These are phyloP conservation scores for Percopsis transmontana DNA, from an alignment of 2,113 vertebrate species.

Conservation along the genomic window DNA sequence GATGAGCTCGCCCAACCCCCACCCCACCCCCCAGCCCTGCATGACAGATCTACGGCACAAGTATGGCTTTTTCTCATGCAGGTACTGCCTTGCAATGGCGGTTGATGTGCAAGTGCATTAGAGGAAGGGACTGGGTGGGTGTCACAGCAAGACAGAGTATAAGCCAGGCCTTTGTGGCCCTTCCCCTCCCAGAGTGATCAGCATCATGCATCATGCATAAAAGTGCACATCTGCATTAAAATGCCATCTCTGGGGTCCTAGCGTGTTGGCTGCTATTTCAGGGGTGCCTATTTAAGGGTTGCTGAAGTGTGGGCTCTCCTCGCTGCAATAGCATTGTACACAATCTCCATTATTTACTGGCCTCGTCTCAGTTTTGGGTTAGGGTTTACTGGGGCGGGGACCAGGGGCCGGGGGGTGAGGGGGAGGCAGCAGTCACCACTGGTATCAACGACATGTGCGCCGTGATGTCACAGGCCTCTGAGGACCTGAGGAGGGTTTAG, in stretches of 20 bases:
- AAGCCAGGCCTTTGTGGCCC: slow-evolving; percentile 30
- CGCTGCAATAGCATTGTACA: slow-evolving; percentile 71
- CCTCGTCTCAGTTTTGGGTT: slow-evolving; percentile 77
- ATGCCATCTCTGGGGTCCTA: slow-evolving; percentile 65
- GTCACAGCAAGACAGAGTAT: slow-evolving; percentile 35
- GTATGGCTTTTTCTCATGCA: slow-evolving; percentile 22
- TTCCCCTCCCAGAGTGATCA: slow-evolving; percentile 44
- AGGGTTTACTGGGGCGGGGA: slow-evolving; percentile 71
- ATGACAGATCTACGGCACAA: slow-evolving; percentile 28
- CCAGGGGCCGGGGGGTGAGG: slow-evolving; percentile 49
- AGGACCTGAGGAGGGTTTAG: not conserved
- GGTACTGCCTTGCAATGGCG: slow-evolving; percentile 32
- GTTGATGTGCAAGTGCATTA: slow-evolving; percentile 41
- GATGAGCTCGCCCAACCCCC: slow-evolving; percentile 8
- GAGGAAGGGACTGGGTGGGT: slow-evolving; percentile 28
- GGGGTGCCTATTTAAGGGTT: slow-evolving; percentile 79
- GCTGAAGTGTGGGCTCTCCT: slow-evolving; percentile 77
- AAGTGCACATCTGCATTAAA: slow-evolving; percentile 77
- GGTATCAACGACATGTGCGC: slow-evolving; percentile 10
- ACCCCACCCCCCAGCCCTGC: not conserved
- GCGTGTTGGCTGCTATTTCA: slow-evolving; percentile 72
- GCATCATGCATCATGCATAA: slow-evolving; percentile 61
- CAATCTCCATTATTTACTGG: slow-evolving; percentile 84
- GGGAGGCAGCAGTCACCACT: slow-evolving; percentile 65
- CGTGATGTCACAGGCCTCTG: not conserved